These are phyloP conservation scores for Drosophila lutescens DNA, from an alignment of 2,888 invertebrate genomes.

Conservation along the genomic window DNA sequence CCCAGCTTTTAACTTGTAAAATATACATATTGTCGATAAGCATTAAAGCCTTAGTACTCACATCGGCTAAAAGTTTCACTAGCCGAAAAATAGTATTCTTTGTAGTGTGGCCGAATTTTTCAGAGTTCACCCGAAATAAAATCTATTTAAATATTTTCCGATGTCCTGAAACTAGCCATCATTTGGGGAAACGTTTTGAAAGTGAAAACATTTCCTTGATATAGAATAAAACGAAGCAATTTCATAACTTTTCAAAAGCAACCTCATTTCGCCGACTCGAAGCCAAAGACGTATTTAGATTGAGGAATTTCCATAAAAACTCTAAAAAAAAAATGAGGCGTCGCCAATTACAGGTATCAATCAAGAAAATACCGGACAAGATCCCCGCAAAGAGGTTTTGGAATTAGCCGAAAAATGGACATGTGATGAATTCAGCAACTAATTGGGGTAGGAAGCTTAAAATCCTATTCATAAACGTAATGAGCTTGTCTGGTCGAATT, in stretches of 20 bases:
- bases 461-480: constrained; percentile 67
- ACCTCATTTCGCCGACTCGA: neutral
- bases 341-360: constrained; percentile 30
- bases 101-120: no score
- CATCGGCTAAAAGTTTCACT: no score
- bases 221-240: neutral
- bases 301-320: neutral
- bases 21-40: no score
- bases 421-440: constrained; percentile 61
- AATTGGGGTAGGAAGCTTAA: constrained; percentile 62
- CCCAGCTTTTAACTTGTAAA: no score
- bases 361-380: constrained; percentile 10
- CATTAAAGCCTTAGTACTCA: no score
- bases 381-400: constrained; percentile 22
- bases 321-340: constrained; percentile 13
- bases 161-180: no score
- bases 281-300: neutral
- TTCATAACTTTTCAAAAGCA: neutral
- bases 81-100: no score
- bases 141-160: no score
- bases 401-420: constrained; percentile 15
- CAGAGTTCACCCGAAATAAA: no score
- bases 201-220: no score
- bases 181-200: no score
- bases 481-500: constrained; percentile 54